Evolutionary conservation across 1,140 invertebrate genomes (phyloP).

Genomic region (Leptonema lineaticorne): DNA sequence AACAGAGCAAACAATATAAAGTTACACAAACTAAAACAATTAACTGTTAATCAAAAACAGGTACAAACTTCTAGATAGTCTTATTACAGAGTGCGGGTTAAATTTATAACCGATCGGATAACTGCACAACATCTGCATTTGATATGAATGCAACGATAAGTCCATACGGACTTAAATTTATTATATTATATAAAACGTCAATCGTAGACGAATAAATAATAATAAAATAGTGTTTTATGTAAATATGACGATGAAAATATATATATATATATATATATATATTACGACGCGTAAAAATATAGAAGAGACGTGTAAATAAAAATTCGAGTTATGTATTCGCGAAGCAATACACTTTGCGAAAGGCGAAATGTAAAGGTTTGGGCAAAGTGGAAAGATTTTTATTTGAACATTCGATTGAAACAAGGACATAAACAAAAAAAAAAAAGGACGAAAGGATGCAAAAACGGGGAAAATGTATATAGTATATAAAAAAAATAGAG

Average conservation of each 20-base stretch:
- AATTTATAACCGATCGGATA: not conserved
- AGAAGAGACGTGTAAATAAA: constrained; percentile 13
- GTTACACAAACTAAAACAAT: too few relatives aligned
- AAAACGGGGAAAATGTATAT: not conserved
- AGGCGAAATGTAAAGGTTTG: not conserved
- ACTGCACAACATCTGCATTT: not conserved
- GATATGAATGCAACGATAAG: constrained; percentile 11
- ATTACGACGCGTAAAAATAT: not conserved
- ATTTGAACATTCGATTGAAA: constrained; percentile 19
- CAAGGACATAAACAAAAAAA: constrained; percentile 11
- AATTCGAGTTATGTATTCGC: constrained; percentile 6
- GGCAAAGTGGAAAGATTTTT: constrained; percentile 19
- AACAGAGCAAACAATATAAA: too few relatives aligned
- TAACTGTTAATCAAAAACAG: too few relatives aligned
- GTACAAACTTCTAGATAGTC: too few relatives aligned
- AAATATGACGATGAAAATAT: constrained; percentile 9
- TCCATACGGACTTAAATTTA: not conserved
- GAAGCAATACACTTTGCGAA: not conserved
- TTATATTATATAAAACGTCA: not conserved
- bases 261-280: too few relatives aligned
- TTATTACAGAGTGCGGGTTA: too few relatives aligned
- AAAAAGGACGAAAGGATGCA: not conserved
- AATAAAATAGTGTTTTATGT: not conserved
- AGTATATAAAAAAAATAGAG: too few relatives aligned
- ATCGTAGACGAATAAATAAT: constrained; percentile 7